phyloP scores from a whole-genome alignment of 2,888 invertebrate genomes.

The Gymnocheta viridis region DNA sequence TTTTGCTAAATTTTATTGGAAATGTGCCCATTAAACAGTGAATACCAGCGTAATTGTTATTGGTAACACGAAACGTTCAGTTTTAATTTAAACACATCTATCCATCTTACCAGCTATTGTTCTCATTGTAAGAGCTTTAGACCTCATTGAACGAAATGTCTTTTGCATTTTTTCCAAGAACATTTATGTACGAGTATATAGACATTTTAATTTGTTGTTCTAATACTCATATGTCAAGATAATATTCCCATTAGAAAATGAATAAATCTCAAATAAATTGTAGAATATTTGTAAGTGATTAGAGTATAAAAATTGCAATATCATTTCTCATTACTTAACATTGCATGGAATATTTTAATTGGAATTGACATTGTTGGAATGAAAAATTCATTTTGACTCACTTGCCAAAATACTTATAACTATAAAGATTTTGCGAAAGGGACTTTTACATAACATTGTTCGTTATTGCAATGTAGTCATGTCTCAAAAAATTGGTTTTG shows the following conservation, averaged over 20 bases:
- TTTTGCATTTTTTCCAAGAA: constrained; percentile 9
- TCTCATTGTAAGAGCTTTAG: not conserved
- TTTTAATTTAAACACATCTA: not conserved
- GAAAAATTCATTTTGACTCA: not conserved
- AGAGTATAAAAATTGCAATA: constrained; percentile 17
- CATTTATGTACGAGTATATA: not conserved
- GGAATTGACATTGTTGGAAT: not conserved
- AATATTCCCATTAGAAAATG: constrained; percentile 48
- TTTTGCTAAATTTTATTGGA: constrained; percentile 30
- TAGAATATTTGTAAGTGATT: constrained; percentile 33
- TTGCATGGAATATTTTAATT: not conserved
- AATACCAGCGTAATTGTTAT: constrained; percentile 21
- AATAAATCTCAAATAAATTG: constrained; percentile 20
- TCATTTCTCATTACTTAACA: constrained; percentile 22
- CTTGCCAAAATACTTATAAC: too few species aligned
- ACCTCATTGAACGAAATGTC: constrained; percentile 38
- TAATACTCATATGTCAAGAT: constrained; percentile 41
- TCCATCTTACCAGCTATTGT: not conserved
- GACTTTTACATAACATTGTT: too few species aligned
- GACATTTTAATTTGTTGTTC: not conserved
- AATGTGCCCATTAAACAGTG: constrained; percentile 52
- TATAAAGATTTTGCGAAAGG: too few species aligned
- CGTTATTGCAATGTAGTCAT: too few species aligned
- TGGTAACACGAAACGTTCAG: constrained; percentile 18
- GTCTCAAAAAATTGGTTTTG: too few species aligned